phyloP scores from a whole-genome alignment of 1,140 invertebrate species.

The Lucilia sericata region DNA sequence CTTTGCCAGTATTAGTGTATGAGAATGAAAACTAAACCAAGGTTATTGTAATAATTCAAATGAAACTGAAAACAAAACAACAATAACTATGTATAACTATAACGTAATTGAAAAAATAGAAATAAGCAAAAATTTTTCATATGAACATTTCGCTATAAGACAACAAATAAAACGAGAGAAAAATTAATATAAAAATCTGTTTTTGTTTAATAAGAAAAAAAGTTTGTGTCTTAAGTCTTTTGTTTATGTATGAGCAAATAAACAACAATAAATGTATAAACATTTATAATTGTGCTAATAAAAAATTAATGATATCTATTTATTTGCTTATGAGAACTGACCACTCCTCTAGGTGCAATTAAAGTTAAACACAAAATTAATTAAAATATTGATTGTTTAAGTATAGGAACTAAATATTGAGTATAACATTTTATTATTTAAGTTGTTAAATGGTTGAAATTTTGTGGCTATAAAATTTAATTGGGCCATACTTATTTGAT shows the following conservation, averaged over 20 bases:
- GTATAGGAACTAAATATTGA: not conserved
- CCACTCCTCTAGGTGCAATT: too few relatives aligned
- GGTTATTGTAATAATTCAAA: constrained; percentile 15
- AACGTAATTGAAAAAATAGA: not conserved
- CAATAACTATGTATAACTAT: not conserved
- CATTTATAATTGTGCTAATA: too few relatives aligned
- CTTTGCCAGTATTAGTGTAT: not conserved
- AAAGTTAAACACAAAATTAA: too few relatives aligned
- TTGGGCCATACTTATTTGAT: too few relatives aligned
- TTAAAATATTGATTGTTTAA: not conserved
- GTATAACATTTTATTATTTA: too few relatives aligned
- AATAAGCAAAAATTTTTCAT: not conserved
- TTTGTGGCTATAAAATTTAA: too few relatives aligned
- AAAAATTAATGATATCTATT: too few relatives aligned
- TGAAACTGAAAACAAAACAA: constrained; percentile 24
- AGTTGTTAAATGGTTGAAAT: too few relatives aligned
- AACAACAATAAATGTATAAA: too few relatives aligned
- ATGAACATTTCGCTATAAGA: not conserved
- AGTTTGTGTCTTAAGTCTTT: not conserved
- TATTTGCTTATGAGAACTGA: too few relatives aligned
- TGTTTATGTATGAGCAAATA: not conserved
- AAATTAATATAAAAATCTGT: too few relatives aligned
- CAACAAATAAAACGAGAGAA: not conserved
- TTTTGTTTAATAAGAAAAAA: not conserved
- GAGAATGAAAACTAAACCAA: constrained; percentile 16